Evolutionary conservation across 23 tunicate species (phyloP).

Genomic region (Corella eumyota): DNA sequence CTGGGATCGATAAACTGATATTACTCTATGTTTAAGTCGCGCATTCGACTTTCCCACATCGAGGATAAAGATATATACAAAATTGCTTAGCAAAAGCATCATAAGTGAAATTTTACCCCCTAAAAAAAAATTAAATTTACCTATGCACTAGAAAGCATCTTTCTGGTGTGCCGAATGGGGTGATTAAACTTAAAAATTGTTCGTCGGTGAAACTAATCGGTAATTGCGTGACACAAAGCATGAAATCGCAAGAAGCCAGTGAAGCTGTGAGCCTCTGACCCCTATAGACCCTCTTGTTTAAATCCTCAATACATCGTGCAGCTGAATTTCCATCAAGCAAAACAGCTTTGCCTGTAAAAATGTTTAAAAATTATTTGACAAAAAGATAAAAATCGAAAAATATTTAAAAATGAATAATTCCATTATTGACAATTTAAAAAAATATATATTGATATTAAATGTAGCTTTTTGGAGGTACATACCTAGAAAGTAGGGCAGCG

Average conservation of each 20-base stretch:
- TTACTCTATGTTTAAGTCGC: too few relatives aligned
- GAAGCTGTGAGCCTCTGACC: constrained; percentile 57
- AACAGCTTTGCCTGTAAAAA: constrained; percentile 76
- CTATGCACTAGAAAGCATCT: constrained; percentile 90
- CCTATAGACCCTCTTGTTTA: constrained; percentile 45
- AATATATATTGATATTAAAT: too few relatives aligned
- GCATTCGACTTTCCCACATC: too few relatives aligned
- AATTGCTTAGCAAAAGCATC: too few relatives aligned
- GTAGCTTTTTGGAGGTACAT: not conserved
- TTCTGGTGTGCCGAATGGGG: constrained; percentile 95
- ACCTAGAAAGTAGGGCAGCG: not conserved
- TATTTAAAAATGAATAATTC: constrained; percentile 2
- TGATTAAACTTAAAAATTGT: constrained; percentile 63
- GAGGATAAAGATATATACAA: too few relatives aligned
- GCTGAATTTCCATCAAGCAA: constrained; percentile 79
- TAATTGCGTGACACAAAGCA: constrained; percentile 86
- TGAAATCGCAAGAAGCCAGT: constrained; percentile 82
- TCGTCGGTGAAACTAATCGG: constrained; percentile 59
- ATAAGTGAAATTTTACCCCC: constrained; percentile 3
- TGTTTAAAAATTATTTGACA: not conserved
- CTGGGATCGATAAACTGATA: too few relatives aligned
- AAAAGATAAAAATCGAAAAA: not conserved
- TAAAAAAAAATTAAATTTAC: constrained; percentile 6
- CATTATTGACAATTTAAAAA: not conserved
- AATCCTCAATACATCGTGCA: constrained; percentile 43